phyloP scores from a whole-genome alignment of 2,888 invertebrate genomes.

The Gastracanthus pulcherrimus region DNA sequence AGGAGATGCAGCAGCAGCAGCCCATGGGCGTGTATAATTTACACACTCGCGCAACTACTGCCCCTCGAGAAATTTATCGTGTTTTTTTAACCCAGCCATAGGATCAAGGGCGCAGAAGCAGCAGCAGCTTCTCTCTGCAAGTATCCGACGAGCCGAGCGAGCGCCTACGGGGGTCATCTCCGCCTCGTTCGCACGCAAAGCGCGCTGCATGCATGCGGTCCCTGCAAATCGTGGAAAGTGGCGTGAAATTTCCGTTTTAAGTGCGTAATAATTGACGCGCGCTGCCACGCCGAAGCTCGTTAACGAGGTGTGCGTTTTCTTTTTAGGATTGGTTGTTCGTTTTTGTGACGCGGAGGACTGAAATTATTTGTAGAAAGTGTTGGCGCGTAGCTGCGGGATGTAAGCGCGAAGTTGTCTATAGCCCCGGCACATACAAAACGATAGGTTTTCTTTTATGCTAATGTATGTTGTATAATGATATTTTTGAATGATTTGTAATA shows the following conservation, averaged over 20 bases:
- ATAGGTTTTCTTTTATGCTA: background rate
- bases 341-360: background rate
- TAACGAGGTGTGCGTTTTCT: too few relatives aligned
- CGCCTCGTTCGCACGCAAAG: too few relatives aligned
- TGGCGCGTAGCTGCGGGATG: background rate
- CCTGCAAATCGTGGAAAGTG: too few relatives aligned
- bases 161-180: too few relatives aligned
- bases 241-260: conserved; percentile 9
- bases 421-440: too few relatives aligned
- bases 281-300: background rate
- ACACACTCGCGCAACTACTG: background rate
- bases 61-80: background rate
- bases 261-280: conserved; percentile 11
- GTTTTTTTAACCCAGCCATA: background rate
- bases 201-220: too few relatives aligned
- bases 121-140: too few relatives aligned
- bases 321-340: background rate
- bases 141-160: too few relatives aligned
- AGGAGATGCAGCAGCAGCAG: too few relatives aligned
- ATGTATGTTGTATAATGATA: too few relatives aligned
- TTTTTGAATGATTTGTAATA: background rate
- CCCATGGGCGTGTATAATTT: too few relatives aligned
- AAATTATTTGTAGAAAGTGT: conserved; percentile 19
- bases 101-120: too few relatives aligned
- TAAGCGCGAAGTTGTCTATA: background rate